Percentiles rank a stretch among this genome's conserved stretches.
These are phyloP conservation scores for Chamaea fasciata DNA, from an alignment of 2,113 vertebrate species.

Conservation along the genomic window DNA sequence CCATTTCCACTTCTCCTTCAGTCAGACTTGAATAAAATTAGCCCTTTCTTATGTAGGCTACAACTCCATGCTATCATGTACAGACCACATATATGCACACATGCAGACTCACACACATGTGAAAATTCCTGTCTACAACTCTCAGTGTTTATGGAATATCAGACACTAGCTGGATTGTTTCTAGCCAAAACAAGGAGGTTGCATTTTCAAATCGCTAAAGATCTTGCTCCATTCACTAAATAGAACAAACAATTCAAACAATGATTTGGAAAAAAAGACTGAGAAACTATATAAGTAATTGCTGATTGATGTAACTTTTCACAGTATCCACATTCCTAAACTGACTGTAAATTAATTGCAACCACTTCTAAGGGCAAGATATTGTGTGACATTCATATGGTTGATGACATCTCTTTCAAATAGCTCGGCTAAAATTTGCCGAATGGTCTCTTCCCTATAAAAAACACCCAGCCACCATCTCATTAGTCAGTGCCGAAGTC, in stretches of 20 bases:
- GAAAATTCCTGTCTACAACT: not conserved
- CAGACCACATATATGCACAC: not conserved
- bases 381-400: not conserved
- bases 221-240: not conserved
- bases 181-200: not conserved
- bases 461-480: not conserved
- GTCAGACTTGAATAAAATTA: constrained; percentile 20
- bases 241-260: not conserved
- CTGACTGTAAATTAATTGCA: not conserved
- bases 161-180: not conserved
- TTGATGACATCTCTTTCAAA: constrained; percentile 20
- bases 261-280: not conserved
- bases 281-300: not conserved
- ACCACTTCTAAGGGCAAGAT: not conserved
- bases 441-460: not conserved
- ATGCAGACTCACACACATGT: not conserved
- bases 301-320: not conserved
- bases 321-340: not conserved
- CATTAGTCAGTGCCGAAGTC: not conserved
- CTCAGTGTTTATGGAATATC: not conserved
- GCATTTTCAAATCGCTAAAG: not conserved
- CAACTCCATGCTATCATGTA: not conserved
- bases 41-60: not conserved
- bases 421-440: not conserved
- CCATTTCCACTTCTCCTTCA: not conserved